These are phyloP conservation scores for Limnephilus rhombicus DNA, from an alignment of 2,888 invertebrate genomes.

Conservation along the genomic window DNA sequence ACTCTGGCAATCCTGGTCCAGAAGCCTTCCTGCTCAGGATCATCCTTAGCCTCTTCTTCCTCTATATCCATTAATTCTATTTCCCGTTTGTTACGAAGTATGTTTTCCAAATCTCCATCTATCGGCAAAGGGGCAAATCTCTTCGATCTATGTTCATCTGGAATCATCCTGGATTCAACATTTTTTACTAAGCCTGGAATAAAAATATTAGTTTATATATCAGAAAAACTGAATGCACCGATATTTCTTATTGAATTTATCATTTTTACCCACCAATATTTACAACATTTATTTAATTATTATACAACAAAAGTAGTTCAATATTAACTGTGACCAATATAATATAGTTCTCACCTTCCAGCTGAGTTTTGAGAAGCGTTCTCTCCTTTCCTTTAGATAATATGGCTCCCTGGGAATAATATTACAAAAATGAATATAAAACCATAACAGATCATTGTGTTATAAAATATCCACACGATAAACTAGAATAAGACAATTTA, in stretches of 20 bases:
- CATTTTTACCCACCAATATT: background rate
- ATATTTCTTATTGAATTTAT: background rate
- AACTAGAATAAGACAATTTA: background rate
- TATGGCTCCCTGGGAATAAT: background rate
- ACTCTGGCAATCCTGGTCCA: conserved; percentile 75
- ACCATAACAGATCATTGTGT: background rate
- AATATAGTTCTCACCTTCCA: background rate
- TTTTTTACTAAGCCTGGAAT: background rate
- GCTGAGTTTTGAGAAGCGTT: background rate
- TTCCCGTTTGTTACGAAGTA: conserved; percentile 68
- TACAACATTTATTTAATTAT: background rate
- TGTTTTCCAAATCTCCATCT: background rate
- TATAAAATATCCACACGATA: background rate
- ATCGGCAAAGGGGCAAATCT: conserved; percentile 4
- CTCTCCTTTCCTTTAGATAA: background rate
- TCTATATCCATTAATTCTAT: conserved; percentile 71
- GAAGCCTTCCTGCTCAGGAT: conserved; percentile 73
- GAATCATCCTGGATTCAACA: background rate
- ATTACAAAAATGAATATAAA: background rate
- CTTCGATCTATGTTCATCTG: background rate
- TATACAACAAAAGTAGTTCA: background rate
- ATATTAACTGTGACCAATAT: too few relatives aligned
- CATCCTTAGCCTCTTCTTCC: conserved; percentile 70
- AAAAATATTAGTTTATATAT: background rate
- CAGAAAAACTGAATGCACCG: background rate